These are phyloP conservation scores for Phortica okadai DNA, from an alignment of 2,888 invertebrate species.

Conservation along the genomic window DNA sequence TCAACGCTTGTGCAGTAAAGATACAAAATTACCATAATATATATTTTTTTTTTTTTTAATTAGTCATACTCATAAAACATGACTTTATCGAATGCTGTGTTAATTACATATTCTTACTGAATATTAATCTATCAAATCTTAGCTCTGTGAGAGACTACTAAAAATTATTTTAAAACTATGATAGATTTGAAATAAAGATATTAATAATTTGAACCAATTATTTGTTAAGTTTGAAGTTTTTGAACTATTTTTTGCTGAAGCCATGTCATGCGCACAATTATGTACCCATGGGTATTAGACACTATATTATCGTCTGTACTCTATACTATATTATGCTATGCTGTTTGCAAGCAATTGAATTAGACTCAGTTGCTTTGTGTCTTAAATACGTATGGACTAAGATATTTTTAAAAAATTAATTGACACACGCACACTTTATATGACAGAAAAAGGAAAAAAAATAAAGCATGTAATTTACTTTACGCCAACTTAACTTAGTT, in stretches of 20 bases:
- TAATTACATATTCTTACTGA: too few relatives aligned
- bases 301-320: background rate
- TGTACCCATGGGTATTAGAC: background rate
- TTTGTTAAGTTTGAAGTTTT: too few relatives aligned
- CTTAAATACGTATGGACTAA: background rate
- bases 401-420: constrained; percentile 12
- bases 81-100: too few relatives aligned
- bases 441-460: background rate
- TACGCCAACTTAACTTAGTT: constrained; percentile 9
- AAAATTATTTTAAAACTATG: too few relatives aligned
- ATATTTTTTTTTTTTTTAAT: background rate
- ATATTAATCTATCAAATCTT: too few relatives aligned
- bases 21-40: background rate
- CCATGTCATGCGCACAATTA: too few relatives aligned
- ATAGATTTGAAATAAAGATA: too few relatives aligned
- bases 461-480: constrained; percentile 30
- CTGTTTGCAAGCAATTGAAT: background rate
- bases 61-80: background rate
- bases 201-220: too few relatives aligned
- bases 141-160: too few relatives aligned
- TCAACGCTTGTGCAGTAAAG: background rate
- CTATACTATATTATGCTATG: background rate
- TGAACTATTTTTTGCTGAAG: too few relatives aligned
- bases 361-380: background rate
- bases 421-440: background rate